A percentile compares a stretch with the other conserved stretches of the same genome.
phyloP scores from a whole-genome alignment of 2,797 vertebrate species.

The Microctenopoma stevenorrisi region DNA sequence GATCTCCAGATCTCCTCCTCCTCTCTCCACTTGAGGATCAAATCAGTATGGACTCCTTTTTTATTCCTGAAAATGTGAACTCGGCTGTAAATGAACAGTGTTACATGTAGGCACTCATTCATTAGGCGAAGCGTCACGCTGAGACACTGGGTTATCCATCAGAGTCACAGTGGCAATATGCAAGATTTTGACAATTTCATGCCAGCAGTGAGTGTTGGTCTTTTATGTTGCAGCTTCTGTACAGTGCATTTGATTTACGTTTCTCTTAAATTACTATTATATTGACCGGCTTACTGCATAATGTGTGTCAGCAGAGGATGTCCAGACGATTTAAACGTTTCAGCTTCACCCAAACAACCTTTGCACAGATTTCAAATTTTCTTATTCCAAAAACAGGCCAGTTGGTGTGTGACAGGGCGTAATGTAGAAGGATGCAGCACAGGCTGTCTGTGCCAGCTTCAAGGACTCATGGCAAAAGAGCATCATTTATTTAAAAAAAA shows the following conservation, averaged over 20 bases:
- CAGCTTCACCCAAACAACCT: slow-evolving; percentile 29
- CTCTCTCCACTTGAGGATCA: slow-evolving; percentile 23
- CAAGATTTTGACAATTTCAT: neutral
- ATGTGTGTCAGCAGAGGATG: slow-evolving; percentile 27
- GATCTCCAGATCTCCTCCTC: slow-evolving; percentile 36
- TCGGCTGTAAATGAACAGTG: slow-evolving; percentile 37
- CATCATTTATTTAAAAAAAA: slow-evolving; percentile 20
- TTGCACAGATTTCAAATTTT: slow-evolving; percentile 52
- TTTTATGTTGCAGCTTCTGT: neutral
- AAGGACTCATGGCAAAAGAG: slow-evolving; percentile 7
- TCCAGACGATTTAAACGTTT: slow-evolving; percentile 32
- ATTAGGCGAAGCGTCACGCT: slow-evolving; percentile 35
- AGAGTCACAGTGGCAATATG: neutral
- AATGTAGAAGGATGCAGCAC: slow-evolving; percentile 37
- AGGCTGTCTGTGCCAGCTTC: neutral
- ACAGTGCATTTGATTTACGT: neutral
- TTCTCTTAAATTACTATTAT: no score
- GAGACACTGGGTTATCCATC: slow-evolving; percentile 31
- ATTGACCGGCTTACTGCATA: no score
- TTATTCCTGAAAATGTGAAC: neutral
- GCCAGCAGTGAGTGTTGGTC: neutral
- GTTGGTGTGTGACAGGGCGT: slow-evolving; percentile 11
- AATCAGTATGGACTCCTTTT: slow-evolving; percentile 13
- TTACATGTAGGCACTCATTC: slow-evolving; percentile 35
- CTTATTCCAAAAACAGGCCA: slow-evolving; percentile 21